These are phyloP conservation scores for Hydrotaea diabolus DNA, from an alignment of 2,888 invertebrate species.

Conservation along the genomic window DNA sequence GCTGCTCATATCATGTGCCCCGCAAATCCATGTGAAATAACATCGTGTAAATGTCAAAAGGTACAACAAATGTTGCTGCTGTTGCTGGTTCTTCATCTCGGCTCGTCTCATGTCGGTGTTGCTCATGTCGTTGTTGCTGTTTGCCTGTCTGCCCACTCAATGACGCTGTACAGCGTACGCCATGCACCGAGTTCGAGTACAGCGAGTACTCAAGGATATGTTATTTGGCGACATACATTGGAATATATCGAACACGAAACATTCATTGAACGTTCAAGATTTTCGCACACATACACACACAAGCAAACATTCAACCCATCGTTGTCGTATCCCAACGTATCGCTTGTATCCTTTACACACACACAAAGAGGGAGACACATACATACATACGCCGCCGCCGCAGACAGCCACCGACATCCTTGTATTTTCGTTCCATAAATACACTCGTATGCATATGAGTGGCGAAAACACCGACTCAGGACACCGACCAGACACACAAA, in stretches of 20 bases:
- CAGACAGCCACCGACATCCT: neutral
- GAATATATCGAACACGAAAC: constrained; percentile 12
- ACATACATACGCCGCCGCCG: constrained; percentile 9
- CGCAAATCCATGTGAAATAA: constrained; percentile 42
- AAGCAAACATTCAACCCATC: constrained; percentile 5
- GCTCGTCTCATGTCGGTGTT: neutral
- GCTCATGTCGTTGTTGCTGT: neutral
- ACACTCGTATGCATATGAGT: constrained; percentile 12
- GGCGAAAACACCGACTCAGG: constrained; percentile 13
- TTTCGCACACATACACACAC: neutral
- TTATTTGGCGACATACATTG: neutral
- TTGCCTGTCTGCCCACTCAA: neutral
- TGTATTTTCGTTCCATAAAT: neutral
- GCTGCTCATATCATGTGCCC: neutral
- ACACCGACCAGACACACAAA: neutral
- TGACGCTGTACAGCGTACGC: neutral
- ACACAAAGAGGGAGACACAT: constrained; percentile 23
- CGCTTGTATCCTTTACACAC: neutral
- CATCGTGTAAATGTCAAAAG: constrained; percentile 65
- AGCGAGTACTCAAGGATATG: constrained; percentile 21
- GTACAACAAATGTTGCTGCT: constrained; percentile 36
- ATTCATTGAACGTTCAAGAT: constrained; percentile 12
- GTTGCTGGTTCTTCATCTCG: neutral
- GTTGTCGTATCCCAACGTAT: constrained; percentile 4
- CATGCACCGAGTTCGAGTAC: neutral